Conservation (phyloP, 2,113 vertebrate genomes). For the Calonectris borealis region DNA sequence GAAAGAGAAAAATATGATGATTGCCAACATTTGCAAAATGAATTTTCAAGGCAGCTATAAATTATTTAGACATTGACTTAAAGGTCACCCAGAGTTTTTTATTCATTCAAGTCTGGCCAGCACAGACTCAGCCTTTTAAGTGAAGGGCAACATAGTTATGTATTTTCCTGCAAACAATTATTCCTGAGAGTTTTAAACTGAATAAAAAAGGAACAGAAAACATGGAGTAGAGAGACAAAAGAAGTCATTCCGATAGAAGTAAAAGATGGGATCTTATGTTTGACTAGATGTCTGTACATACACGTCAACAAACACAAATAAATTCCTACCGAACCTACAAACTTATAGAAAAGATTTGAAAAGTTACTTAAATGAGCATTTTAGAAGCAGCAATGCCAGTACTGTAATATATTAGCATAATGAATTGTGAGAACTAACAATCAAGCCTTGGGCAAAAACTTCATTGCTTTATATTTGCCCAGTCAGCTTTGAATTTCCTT, state of each 20-base stretch:
- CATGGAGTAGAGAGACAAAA: neutral
- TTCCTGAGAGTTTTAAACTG: neutral
- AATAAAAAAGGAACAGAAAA: neutral
- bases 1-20: neutral
- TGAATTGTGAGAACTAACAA: constrained; percentile 69
- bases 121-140: neutral
- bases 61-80: neutral
- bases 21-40: neutral
- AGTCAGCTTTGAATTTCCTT: constrained; percentile 71
- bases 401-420: constrained; percentile 67
- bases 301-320: constrained; percentile 19
- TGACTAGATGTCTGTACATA: neutral
- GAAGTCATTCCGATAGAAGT: neutral
- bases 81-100: constrained; percentile 27
- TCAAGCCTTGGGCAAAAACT: constrained; percentile 56
- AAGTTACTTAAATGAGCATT: constrained; percentile 43
- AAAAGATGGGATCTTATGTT: neutral
- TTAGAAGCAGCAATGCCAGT: constrained; percentile 3
- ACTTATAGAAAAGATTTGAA: constrained; percentile 3
- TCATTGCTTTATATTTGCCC: constrained; percentile 61
- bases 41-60: neutral
- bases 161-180: constrained; percentile 9
- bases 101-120: neutral
- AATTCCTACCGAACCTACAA: neutral
- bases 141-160: neutral